A percentile compares a stretch with the other conserved stretches of the same genome.
Evolutionary conservation across 2,888 invertebrate species (phyloP).

Genomic region (Tetragonula carbonaria): DNA sequence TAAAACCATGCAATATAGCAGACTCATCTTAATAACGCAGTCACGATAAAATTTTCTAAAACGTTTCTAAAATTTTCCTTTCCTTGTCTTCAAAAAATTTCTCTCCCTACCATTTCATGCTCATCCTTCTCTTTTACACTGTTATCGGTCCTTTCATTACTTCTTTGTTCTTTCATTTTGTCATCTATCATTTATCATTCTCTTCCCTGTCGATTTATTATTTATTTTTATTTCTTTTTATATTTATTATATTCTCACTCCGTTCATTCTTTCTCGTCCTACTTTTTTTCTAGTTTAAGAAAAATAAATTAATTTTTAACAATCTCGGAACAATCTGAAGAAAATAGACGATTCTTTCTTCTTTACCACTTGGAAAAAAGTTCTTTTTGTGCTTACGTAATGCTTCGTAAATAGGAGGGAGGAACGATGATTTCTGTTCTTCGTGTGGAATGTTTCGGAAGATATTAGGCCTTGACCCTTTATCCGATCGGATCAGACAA

Average conservation of each 20-base stretch:
- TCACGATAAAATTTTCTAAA: slow-evolving; percentile 1
- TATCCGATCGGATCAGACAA: slow-evolving; percentile 62
- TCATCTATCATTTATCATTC: neutral
- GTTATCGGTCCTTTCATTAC: neutral
- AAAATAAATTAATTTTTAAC: neutral
- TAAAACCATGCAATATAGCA: neutral
- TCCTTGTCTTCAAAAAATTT: neutral
- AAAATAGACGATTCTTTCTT: neutral
- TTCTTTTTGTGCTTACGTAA: slow-evolving; percentile 46
- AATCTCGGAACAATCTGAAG: neutral
- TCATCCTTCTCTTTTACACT: neutral
- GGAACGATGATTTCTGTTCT: slow-evolving; percentile 52
- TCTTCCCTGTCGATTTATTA: neutral
- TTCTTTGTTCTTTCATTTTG: no score
- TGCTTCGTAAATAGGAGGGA: slow-evolving; percentile 37
- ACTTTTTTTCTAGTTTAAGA: neutral
- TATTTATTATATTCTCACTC: neutral
- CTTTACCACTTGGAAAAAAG: neutral
- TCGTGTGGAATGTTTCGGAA: slow-evolving; percentile 59
- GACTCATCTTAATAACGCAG: slow-evolving; percentile 4
- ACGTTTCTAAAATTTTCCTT: no score
- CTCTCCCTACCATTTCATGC: neutral
- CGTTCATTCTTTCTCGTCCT: neutral
- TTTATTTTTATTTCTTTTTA: neutral
- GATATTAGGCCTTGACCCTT: slow-evolving; percentile 38